Base-by-base conservation (phyloP, 1,140 invertebrate species). In the Lordiphosa stackelbergi region DNA sequence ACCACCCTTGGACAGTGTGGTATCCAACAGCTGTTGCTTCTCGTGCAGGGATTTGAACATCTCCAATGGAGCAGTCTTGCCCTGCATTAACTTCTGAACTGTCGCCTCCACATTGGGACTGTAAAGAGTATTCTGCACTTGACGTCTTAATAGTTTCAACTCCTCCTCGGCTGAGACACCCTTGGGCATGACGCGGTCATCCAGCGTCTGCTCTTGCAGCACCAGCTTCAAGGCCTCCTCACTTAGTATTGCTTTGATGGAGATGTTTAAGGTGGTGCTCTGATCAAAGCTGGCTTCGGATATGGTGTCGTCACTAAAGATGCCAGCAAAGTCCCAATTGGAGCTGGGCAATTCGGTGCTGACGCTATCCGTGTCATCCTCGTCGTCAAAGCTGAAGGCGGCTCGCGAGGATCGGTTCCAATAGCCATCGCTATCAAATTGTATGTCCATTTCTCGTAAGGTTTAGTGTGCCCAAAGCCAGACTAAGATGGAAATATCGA, bases 21-120 rank as follows among this genome's bases (percentile, higher is more conserved):
- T 90, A 64, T 91, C 90, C 8, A 92, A 61, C n/a, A 91, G 56
- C 49, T 90, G 85, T n/a, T 88, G 89, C 65, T 92, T 92, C 52
- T 89, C 89, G 41, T 88, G 88, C 52, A 91, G 56, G 12, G 89
- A 91, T 56, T 89, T 88, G 28, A 91, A 91, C 31, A 85, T 69
- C 54, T 91, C 89, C 10, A 92, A 54, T 0, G 89, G 88, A 36
- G 86, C 89, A 0, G 49, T 49, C 9, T 90, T 88, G 0, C 90
- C 90, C 2, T 90, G 69, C 3, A 90, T 71, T 3, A 91, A 60
- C 38, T 89, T 87, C 34, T 89, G 89, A 2, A 90, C 75, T 0
- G 90, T 90, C 9, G 52, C 43, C 8, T 79, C 64, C 3, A 74
- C 51, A 31, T 87, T 86, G 2, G 85, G 84, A 22, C 71, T 72